These are phyloP conservation scores for Allacma fusca DNA, from an alignment of 2,888 invertebrate species.

Conservation along the genomic window DNA sequence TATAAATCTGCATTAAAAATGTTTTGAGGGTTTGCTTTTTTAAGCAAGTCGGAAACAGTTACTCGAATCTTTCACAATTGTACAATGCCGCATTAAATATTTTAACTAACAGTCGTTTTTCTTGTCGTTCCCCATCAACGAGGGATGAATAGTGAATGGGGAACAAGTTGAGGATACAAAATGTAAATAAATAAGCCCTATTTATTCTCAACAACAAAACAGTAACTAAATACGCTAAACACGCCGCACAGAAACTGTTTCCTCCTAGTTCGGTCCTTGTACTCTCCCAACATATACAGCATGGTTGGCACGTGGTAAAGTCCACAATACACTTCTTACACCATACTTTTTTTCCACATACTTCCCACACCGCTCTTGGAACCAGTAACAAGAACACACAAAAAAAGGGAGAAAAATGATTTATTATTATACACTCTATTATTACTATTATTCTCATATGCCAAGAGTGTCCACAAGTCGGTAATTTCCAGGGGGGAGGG, in stretches of 20 bases:
- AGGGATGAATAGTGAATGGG: background rate
- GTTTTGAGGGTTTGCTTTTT: slow-evolving; percentile 6
- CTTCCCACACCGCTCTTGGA: too few species aligned
- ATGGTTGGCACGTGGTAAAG: background rate
- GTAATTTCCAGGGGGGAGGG: too few species aligned
- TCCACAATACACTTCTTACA: too few species aligned
- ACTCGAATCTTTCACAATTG: background rate
- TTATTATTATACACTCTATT: background rate
- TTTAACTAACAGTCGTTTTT: background rate
- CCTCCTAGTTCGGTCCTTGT: background rate
- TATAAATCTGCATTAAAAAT: slow-evolving; percentile 37
- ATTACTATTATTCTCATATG: background rate
- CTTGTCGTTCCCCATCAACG: background rate
- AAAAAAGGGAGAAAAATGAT: background rate
- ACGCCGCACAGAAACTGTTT: background rate
- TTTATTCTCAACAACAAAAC: background rate
- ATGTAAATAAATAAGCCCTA: background rate
- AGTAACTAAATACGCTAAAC: slow-evolving; percentile 12
- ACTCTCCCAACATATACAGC: too few species aligned
- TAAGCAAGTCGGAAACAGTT: slow-evolving; percentile 10
- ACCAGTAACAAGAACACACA: too few species aligned
- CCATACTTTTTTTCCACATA: too few species aligned
- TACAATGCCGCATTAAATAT: slow-evolving; percentile 35
- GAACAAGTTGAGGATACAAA: background rate
- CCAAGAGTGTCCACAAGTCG: background rate